Conservation (phyloP, 2,797 vertebrate species). For the Rhinichthys osculus region DNA sequence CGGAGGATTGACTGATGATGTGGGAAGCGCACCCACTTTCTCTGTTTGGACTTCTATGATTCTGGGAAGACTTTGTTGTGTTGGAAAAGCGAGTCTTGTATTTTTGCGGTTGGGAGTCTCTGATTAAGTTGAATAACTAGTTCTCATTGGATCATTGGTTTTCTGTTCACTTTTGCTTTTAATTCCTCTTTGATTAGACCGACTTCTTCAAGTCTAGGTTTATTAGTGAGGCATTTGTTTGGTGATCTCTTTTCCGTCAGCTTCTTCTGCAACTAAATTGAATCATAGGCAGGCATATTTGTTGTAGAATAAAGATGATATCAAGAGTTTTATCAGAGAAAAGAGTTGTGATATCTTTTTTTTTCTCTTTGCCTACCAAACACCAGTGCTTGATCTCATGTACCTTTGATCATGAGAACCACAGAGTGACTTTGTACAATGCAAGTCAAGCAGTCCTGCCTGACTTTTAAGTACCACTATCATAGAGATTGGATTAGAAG, state of each 20-base stretch:
- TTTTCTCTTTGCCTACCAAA: not conserved
- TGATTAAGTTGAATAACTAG: constrained; percentile 29
- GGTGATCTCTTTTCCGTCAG: not conserved
- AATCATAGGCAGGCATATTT: not conserved
- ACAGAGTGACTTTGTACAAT: constrained; percentile 29
- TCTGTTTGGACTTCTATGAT: not conserved
- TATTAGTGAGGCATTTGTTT: not conserved
- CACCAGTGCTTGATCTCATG: not conserved
- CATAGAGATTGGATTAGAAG: constrained; percentile 19
- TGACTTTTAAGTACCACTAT: constrained; percentile 26
- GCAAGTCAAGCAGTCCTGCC: constrained; percentile 23
- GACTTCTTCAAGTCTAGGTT: not conserved
- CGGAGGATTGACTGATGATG: constrained; percentile 1
- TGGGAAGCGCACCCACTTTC: constrained; percentile 1
- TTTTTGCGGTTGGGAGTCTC: not conserved
- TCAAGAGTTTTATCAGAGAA: not conserved
- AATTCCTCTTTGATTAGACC: not conserved
- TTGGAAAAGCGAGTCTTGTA: constrained; percentile 6
- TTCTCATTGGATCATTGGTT: not conserved
- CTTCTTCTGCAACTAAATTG: not conserved
- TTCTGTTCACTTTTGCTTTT: not conserved
- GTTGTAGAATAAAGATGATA: not conserved
- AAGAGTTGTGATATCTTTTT: not conserved
- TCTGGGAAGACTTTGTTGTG: constrained; percentile 21
- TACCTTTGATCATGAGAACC: constrained; percentile 23